Evolutionary conservation across 1,140 invertebrate genomes (phyloP), one percentile per base, ranked within the genome.

Genomic region (Pollicipes pollicipes): DNA sequence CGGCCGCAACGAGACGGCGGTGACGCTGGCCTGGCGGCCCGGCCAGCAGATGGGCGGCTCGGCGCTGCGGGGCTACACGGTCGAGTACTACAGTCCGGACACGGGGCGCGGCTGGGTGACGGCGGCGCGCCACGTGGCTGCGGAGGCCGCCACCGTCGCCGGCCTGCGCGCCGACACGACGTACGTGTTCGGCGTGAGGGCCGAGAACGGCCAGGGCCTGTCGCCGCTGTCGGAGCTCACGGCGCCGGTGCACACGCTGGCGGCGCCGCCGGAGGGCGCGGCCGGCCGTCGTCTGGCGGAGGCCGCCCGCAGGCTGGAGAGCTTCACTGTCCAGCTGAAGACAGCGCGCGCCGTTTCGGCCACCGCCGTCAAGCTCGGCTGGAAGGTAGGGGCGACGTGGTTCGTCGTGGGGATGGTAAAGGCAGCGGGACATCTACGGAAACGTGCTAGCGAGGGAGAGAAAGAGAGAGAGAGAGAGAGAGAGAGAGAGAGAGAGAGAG

Each of bases 181-280:
- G 26, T 95, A 96, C 79, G 83, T 92, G 58, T 95, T 96, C 76
- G 81, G 93, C 26, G 87, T 96, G 26, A 83, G 93, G 71, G 90
- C 92, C 0, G 88, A 92, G 80, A 96, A 95, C 78, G 84, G 85
- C 27, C 87, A 93, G 76, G 93, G 93, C 21, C 73, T 84, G 26
- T 81, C 83, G 32, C 72, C 75, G 31, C 84, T 85, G 0, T 83
- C 82, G 75, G 75, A 75, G 16, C 69, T 82, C 0, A 83, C 84
- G 0, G 79, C 81, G 28, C 73, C 75, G 24, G 75, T 83, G 21
- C 74, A 74, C 29, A 82, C 82, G 3, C 73, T 75, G 64, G 3
- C 45, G 17, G 45, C 45, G 45, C 45, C 45, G 45, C 13, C 45
- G 24, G 45, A 58, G 17, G 45, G 45, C 2, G 45, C 45, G 6